Conservation (phyloP, 2,113 vertebrate species). For the Nycticebus coucang region DNA sequence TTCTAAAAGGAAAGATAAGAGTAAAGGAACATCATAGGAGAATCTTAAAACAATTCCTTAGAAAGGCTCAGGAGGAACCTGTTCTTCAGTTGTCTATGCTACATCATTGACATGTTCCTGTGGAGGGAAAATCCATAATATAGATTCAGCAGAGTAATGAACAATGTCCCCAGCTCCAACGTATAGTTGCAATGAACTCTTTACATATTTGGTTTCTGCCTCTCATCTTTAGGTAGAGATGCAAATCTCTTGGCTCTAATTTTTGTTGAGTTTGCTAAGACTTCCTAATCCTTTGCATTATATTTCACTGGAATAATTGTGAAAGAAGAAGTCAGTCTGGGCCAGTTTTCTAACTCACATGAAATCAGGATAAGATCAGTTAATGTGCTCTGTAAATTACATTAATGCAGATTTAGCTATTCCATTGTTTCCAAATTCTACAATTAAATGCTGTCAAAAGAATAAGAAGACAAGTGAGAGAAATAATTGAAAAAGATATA, state of each 20-base stretch:
- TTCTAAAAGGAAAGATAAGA: neutral
- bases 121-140: neutral
- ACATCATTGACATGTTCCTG: neutral
- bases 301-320: slow-evolving; percentile 28
- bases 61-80: neutral
- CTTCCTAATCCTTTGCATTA: slow-evolving; percentile 21
- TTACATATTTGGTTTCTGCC: neutral
- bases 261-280: neutral
- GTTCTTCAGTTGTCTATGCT: neutral
- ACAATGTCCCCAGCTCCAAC: neutral
- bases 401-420: neutral
- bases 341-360: neutral
- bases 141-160: neutral
- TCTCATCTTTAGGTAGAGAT: neutral
- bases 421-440: neutral
- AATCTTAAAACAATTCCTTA: neutral
- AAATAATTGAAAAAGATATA: neutral
- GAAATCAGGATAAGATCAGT: neutral
- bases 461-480: neutral
- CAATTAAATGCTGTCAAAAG: slow-evolving; percentile 3
- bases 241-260: neutral
- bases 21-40: neutral
- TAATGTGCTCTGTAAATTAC: neutral
- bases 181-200: neutral
- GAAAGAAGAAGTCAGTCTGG: neutral